A percentile compares a stretch with the other conserved stretches of the same genome.
phyloP scores from a whole-genome alignment of 2,113 vertebrate genomes.

The Perca flavescens region DNA sequence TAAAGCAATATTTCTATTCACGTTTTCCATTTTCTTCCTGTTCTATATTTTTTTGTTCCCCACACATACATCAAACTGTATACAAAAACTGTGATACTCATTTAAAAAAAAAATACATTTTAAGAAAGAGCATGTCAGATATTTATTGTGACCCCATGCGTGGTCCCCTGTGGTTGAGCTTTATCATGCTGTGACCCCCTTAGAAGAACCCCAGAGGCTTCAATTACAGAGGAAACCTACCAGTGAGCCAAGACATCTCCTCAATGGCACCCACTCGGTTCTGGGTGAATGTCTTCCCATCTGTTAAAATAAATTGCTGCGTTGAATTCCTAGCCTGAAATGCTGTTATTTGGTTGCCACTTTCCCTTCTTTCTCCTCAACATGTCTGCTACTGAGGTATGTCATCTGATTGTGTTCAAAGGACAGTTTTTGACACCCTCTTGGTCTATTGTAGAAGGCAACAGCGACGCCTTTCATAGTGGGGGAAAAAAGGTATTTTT shows the following conservation, averaged over 20 bases:
- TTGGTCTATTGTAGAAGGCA: constrained; percentile 28
- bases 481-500: constrained; percentile 17
- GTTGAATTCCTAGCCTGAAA: constrained; percentile 43
- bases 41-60: neutral
- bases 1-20: neutral
- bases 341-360: constrained; percentile 39
- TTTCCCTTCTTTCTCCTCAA: constrained; percentile 7
- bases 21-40: neutral
- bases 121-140: constrained; percentile 39
- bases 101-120: constrained; percentile 3
- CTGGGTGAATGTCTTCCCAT: constrained; percentile 32
- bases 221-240: constrained; percentile 39
- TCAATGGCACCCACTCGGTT: constrained; percentile 18
- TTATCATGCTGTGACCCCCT: constrained; percentile 35
- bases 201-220: constrained; percentile 28
- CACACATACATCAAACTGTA: neutral
- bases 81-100: constrained; percentile 1
- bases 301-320: constrained; percentile 31
- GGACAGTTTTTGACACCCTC: constrained; percentile 46
- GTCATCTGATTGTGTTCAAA: constrained; percentile 42
- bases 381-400: constrained; percentile 18
- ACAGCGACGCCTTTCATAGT: constrained; percentile 38
- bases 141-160: constrained; percentile 6
- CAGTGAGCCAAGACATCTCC: constrained; percentile 20
- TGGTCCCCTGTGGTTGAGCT: constrained; percentile 21